Percentiles rank a stretch among this genome's conserved stretches.
Evolutionary conservation across 2,113 vertebrate genomes (phyloP).

Genomic region (Rhagologus leucostigma): DNA sequence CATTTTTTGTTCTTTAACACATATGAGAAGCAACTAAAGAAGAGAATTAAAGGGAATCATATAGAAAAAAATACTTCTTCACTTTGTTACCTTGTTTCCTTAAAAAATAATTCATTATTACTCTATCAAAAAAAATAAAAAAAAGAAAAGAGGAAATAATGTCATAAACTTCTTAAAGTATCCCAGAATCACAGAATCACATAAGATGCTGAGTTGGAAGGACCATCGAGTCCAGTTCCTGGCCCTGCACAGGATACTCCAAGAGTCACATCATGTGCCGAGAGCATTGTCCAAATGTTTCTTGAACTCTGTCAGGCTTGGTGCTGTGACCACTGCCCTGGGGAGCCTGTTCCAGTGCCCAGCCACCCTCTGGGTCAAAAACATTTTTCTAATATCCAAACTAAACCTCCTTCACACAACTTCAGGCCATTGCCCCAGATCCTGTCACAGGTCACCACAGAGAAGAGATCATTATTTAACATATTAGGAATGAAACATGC

Average conservation of each 20-base stretch:
- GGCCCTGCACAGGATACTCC: neutral
- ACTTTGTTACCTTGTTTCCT: neutral
- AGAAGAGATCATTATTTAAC: neutral
- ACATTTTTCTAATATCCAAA: too few relatives aligned
- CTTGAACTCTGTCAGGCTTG: too few relatives aligned
- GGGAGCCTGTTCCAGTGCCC: neutral
- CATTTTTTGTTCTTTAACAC: neutral
- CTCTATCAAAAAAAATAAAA: neutral
- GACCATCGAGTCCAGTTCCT: too few relatives aligned
- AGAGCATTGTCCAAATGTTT: neutral
- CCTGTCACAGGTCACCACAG: neutral
- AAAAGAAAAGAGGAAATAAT: neutral
- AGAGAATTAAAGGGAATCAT: constrained; percentile 19
- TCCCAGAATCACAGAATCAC: neutral
- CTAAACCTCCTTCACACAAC: neutral
- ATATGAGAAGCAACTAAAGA: neutral
- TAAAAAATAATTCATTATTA: constrained; percentile 55
- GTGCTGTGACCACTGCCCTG: too few relatives aligned
- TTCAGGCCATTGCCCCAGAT: neutral
- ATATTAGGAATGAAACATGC: neutral
- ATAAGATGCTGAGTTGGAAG: neutral
- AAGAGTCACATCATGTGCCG: neutral
- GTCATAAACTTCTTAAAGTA: neutral
- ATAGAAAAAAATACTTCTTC: neutral
- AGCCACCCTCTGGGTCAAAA: neutral